Conservation (phyloP, 2,113 vertebrate genomes). For the Rhynchopsitta pachyrhyncha region DNA sequence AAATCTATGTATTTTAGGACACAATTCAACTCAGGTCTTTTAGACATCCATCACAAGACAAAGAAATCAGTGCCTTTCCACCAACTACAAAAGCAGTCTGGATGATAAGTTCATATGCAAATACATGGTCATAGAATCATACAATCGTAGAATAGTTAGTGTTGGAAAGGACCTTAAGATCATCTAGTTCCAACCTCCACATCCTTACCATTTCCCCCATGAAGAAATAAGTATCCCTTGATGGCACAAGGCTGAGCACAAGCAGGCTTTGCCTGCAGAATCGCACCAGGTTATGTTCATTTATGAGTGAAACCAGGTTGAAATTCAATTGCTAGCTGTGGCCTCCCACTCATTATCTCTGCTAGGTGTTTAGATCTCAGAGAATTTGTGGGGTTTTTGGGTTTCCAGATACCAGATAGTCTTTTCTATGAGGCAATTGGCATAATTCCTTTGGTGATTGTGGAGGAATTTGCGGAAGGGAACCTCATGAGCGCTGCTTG, state of each 20-base stretch:
- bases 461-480: neutral
- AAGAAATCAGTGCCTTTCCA: neutral
- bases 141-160: neutral
- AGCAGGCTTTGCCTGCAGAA: neutral
- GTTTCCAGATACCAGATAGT: constrained; percentile 10
- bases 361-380: constrained; percentile 29
- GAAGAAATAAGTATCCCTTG: neutral
- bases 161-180: neutral
- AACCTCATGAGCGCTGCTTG: neutral
- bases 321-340: constrained; percentile 28
- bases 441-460: neutral
- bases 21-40: neutral
- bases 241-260: neutral
- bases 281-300: neutral
- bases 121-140: neutral
- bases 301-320: constrained; percentile 49
- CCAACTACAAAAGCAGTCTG: neutral
- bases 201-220: neutral
- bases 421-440: neutral
- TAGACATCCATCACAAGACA: neutral
- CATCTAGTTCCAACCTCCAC: neutral
- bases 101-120: neutral
- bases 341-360: constrained; percentile 39
- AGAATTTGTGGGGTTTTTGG: constrained; percentile 34
- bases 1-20: neutral